Evolutionary conservation across 2,888 invertebrate genomes (phyloP), one percentile per base, ranked within the genome.

Genomic region (Tuberolachnus salignus): DNA sequence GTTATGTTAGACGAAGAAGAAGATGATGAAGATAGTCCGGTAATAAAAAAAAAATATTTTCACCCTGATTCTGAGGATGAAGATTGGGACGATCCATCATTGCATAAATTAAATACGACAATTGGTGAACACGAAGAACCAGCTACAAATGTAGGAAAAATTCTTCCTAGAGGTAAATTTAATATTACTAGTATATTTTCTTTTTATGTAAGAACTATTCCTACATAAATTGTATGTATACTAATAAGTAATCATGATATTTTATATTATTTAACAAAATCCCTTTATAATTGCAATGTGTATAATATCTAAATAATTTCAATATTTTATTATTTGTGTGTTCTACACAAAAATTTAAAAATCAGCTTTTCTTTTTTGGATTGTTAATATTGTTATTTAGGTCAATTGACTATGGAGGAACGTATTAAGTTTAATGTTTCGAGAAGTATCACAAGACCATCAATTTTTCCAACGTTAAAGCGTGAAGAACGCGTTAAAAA

Each of bases 21-120:
- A 34, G 78, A 69, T 6, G 78, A 78, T 10, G 78, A 78, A 61
- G 78, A 78, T 16, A 51, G 16, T 59, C 78, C 78, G 10, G 69
- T 59, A 8, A 51, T 59, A 51, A 78, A 78, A 9, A 78, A 78
- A 51, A 78, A 78, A 69, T 78, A 78, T 34, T 78, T 59, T 44
- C 78, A 69, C 69, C 59, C 9, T n/a, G 78, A 78, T 42, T 78
- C 78, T 23, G 78, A 78, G 19, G 78, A 78, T 69, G 78, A 78
- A 59, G 78, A 78, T 3, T 78, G 78, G 78, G 78, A 74, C 53
- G 74, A 69, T 61, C 69, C 78, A 51, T 19, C 69, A 13, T 23
- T 51, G 0, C 67, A 42, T 21, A 78, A 78, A 61, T 69, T 59
- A 1, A 69, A 61, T 78, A 23, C 69, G 1, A 51, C 69, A 46